Base-by-base conservation (phyloP, 2,888 invertebrate species). In the Hirtodrosophila duncani region DNA sequence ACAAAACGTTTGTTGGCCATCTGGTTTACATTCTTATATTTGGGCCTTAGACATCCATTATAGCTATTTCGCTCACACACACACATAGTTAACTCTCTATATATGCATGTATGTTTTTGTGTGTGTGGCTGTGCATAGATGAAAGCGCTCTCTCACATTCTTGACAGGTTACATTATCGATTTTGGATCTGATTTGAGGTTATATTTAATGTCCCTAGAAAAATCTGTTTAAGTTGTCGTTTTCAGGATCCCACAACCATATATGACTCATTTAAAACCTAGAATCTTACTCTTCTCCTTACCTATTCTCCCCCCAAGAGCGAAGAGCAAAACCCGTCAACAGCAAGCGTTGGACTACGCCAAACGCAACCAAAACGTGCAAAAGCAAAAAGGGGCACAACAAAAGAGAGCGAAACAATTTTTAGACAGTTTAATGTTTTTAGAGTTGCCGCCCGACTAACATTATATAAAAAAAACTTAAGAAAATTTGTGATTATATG, bases 111-210 rank as follows among this genome's bases (percentile, higher is more conserved):
- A 68, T 63, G 62, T 64, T 8, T 23, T n/a, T 16, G n/a, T 24
- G 34, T 43, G 36, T 57, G 29, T 59, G 34, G 44, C 48, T 56
- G 50, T 57, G 56, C 49, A 33, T 38, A 59, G 79, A 62, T 79
- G 71, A 72, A 62, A 56, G n/a, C n/a, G n/a, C 67, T 60, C 56
- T 57, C 50, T 74, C 59, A 74, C 64, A 66, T 81, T 81, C 65
- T 74, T 75, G 80, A 67, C 67, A 77, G 81, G 75, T 77, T 77
- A 77, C 81, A 67, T n/a, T 77, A 77, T 77, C 75, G 75, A 77
- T 77, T 77, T 67, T 79, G 64, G n/a, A 49, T 63, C 33, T 48
- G 46, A 55, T 59, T 70, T 74, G 43, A 63, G 75, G 75, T 77
- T 77, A 77, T 38, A 51, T 67, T 48, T 59, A 65, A n/a, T n/a